Conservation (phyloP, 2,888 invertebrate genomes). For the Isotomurus palustris region DNA sequence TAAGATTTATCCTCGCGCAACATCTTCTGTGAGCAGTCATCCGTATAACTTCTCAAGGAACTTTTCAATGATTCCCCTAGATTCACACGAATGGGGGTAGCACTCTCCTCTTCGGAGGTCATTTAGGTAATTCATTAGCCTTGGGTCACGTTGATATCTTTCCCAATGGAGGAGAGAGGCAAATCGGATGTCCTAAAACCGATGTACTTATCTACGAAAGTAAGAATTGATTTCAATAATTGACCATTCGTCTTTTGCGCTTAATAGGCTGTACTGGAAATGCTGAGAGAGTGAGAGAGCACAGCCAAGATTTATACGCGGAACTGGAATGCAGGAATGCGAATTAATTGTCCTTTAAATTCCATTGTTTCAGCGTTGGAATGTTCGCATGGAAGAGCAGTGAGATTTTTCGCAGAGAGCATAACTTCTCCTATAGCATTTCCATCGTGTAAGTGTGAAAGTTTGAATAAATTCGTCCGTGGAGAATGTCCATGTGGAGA, state of each 20-base stretch:
- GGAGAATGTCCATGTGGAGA: conserved; percentile 15
- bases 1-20: neutral
- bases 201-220: neutral
- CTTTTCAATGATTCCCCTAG: neutral
- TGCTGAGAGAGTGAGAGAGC: no score
- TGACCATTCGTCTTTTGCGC: neutral
- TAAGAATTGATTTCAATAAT: neutral
- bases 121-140: conserved; percentile 46
- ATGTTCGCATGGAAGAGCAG: conserved; percentile 25
- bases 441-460: conserved; percentile 19
- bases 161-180: conserved; percentile 48
- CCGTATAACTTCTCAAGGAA: neutral
- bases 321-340: no score
- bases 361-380: conserved; percentile 23
- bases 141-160: conserved; percentile 49
- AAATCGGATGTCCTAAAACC: conserved; percentile 9
- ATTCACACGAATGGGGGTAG: conserved; percentile 39
- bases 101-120: conserved; percentile 23
- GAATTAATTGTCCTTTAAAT: no score
- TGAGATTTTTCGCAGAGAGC: conserved; percentile 22
- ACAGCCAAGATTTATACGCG: no score
- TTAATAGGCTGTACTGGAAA: no score
- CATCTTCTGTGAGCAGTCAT: no score
- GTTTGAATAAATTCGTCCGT: conserved; percentile 19
- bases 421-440: conserved; percentile 20